Evolutionary conservation across 2,888 invertebrate species (phyloP), one percentile per base, ranked within the genome.

Genomic region (Xanthorhoe designata): DNA sequence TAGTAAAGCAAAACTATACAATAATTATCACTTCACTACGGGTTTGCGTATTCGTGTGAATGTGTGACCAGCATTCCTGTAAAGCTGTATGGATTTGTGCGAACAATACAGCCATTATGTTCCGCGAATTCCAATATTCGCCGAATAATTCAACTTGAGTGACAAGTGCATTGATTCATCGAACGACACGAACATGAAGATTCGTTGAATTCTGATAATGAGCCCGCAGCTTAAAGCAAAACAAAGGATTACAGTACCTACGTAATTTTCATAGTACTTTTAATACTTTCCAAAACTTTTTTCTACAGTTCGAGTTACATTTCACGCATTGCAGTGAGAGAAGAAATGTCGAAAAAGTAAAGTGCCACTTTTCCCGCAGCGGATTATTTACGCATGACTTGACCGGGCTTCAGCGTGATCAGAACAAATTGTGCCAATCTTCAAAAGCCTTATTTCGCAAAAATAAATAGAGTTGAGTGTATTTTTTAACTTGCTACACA

Each of bases 371-470:
- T 68, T 62, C 52, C 45, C 57, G 59, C 47, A 60, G 56, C 60
- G 61, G 38, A 68, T 71, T 71, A 69, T 68, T 19, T 32, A 61
- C 70, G 74, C 73, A 69, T 68, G 74, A 68, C 59, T 71, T 53
- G 49, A 57, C 59, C 60, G 72, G 10, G 29, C 15, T 7, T 49
- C 49, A 49, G 18, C 72, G 72, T 70, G 72, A 71, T 70, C 56
- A 61, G 57, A 60, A 64, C 54, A 50, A 64, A 64, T 59, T 59
- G 35, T 19, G 18, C 17, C 57, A 63, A 55, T 62, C 45, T 49
- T 45, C 29, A 15, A 52, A 29, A 24, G 19, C 15, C 32, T 24
- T 52, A 24, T 32, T 45, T 56, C 19, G 45, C 24, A 24, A 56
- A 56, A 56, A 47, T 47, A 17, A 47, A 47, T 45, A 45, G 45